A percentile compares a stretch with the other conserved stretches of the same genome.
These are phyloP conservation scores for Dicaeum eximium DNA, from an alignment of 2,113 vertebrate genomes.

Conservation along the genomic window DNA sequence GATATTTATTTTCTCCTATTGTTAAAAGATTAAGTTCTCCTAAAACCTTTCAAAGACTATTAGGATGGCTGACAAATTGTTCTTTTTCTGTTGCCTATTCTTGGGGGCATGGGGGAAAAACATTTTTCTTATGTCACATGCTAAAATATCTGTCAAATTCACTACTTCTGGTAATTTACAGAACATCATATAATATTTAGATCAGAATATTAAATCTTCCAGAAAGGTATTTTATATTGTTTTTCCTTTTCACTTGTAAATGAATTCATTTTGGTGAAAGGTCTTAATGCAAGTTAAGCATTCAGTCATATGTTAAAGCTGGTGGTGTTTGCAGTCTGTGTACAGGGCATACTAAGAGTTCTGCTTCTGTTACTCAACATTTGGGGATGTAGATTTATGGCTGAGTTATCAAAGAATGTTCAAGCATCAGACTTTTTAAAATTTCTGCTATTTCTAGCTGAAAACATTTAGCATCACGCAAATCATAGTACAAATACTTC, in stretches of 20 bases:
- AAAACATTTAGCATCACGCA: neutral
- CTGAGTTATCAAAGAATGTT: neutral
- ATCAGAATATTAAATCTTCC: neutral
- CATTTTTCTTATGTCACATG: neutral
- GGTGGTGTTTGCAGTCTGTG: neutral
- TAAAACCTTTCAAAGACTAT: neutral
- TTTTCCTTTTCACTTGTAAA: neutral
- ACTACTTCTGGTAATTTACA: neutral
- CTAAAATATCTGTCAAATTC: neutral
- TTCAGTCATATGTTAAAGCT: neutral
- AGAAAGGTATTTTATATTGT: neutral
- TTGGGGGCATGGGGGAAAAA: neutral
- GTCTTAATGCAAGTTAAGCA: neutral
- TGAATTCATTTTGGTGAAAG: neutral
- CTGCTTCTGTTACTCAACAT: neutral
- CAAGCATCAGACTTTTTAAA: rapidly evolving
- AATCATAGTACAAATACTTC: neutral
- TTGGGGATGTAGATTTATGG: neutral
- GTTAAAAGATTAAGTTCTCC: neutral
- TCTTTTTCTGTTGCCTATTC: neutral
- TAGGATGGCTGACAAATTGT: neutral
- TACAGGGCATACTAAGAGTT: neutral
- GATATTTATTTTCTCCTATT: neutral
- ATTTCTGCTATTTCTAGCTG: neutral
- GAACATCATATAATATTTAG: neutral